Base-by-base conservation (phyloP, 1,140 invertebrate species). In the Ceratosolen solmsi region DNA sequence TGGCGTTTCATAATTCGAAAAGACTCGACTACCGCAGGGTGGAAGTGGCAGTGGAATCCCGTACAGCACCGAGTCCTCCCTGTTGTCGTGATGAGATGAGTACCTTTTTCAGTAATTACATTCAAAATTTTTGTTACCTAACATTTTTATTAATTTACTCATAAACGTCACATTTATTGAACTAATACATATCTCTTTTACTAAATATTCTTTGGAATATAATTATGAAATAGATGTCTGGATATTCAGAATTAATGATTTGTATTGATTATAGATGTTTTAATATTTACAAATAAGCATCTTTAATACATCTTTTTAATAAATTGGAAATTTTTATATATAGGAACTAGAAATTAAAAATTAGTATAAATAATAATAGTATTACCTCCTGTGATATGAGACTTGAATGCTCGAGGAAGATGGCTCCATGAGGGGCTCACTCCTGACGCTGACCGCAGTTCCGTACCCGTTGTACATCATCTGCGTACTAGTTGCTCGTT, bases 401-500 rank as follows among this genome's bases (percentile, higher is more conserved):
- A 41, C 54, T 51, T 75, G 76, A 9, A 72, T 60, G 56, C 70
- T 83, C 1, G 33, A 38, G 1, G 75, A 73, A 17, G 56, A 49
- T 25, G 51, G 58, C 20, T 41, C 75, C 49, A 74, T 77, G 15
- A 85, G 63, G 27, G 90, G 89, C 41, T 91, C 89, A 77, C 90
- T 91, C 78, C 86, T 88, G 0, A 87, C 82, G 41, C 88, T 91
- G 7, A 84, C 46, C 68, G 87, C 85, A 4, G 88, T 85, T n/a
- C 86, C 82, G n/a, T 77, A 72, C 2, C 78, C 85, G 77, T 86
- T 87, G 4, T 72, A 82, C 54, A 85, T 76, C 15, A 85, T 79
- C 33, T 79, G 84, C 13, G 54, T 80, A 11, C 83, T 84, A 1
- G 85, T 86, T 60, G 78, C 84, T 41, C 89, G 85, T 77, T 92